Evolutionary conservation across 2,888 invertebrate genomes (phyloP), one percentile per base, ranked within the genome.

Genomic region (Aphidius colemani): DNA sequence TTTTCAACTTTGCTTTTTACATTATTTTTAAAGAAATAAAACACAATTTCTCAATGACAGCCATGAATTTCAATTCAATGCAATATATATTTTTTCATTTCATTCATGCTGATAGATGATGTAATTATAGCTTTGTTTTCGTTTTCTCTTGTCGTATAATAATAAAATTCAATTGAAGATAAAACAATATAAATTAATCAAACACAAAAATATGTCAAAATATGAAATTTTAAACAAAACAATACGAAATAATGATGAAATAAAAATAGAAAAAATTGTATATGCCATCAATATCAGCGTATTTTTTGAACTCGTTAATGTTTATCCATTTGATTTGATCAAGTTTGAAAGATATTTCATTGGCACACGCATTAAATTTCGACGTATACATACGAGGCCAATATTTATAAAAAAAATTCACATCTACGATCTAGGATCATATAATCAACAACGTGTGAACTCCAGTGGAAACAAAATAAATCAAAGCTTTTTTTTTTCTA

Each of bases 331-430:
- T 65, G 66, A 63, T 50, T 64, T 65, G 66, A 53, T 48, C 65
- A 65, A 64, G 69, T 67, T 67, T 69, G 70, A 69, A 72, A 71
- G 72, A 69, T 70, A 69, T 74, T 76, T 76, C 75, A 76, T 76
- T 76, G 76, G 73, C 73, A 74, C 71, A 74, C 71, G 72, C 71
- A 68, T 64, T 67, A 72, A 76, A 76, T 76, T 76, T 75, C 72
- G 67, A 63, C 55, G 67, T 65, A 46, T 57, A 64, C 67, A 66
- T 59, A 46, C 30, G 46, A 63, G 62, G 48, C 56, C 59, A 63
- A 61, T 61, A 62, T 66, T 65, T 67, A 66, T 55, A 62, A 53
- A 53, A 39, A 30, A 30, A 30, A 30, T 30, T 30, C 30, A 30
- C 30, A 30, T 30, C 30, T 5, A 30, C 4, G 30, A 30, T 30